Evolutionary conservation across 2,797 vertebrate species (phyloP).

Genomic region (Poecilia gillii): DNA sequence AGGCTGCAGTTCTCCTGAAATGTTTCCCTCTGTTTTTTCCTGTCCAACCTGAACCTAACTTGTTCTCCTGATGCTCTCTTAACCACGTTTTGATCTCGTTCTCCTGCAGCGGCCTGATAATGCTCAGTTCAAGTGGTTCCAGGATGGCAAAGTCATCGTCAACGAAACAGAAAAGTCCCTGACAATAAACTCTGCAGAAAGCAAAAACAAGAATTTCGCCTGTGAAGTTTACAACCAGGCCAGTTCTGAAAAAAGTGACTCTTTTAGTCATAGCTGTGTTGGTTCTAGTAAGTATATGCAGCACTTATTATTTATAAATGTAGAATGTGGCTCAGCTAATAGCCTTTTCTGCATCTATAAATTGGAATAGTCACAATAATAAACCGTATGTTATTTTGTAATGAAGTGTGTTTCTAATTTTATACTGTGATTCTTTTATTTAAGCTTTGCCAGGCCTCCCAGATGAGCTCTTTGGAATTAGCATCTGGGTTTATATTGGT

Average conservation of each 20-base stretch:
- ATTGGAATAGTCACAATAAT: background rate
- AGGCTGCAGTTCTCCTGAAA: background rate
- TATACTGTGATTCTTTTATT: background rate
- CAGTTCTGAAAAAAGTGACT: fast-evolving
- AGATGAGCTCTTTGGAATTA: background rate
- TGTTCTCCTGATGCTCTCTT: background rate
- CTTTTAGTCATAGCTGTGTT: fast-evolving
- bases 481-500: background rate
- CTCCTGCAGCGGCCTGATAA: fast-evolving
- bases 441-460: background rate
- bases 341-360: background rate
- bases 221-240: conserved; percentile 8
- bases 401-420: background rate
- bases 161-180: fast-evolving
- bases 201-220: fast-evolving
- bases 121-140: background rate
- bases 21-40: background rate
- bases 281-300: background rate
- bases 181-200: fast-evolving
- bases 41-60: background rate
- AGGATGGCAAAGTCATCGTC: fast-evolving
- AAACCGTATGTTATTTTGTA: background rate
- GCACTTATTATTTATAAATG: background rate
- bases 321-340: background rate
- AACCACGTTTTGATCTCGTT: background rate